Percentiles rank a stretch among this genome's conserved stretches.
Evolutionary conservation across 2,888 invertebrate genomes (phyloP).

Genomic region (Nymphalis polychloros): DNA sequence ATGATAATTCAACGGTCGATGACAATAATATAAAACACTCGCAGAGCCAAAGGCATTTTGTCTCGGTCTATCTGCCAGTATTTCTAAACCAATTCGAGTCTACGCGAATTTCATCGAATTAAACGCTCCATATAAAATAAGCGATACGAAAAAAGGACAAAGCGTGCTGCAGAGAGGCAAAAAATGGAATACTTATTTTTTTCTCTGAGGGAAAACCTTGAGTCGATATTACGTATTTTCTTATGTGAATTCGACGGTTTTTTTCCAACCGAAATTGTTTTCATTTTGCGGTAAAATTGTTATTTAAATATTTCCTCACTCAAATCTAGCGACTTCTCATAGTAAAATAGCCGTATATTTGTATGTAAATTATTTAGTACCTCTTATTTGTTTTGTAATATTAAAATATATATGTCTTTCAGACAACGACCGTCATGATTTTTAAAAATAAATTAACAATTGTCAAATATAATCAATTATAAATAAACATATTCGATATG

Average conservation of each 20-base stretch:
- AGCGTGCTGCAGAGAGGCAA: slow-evolving; percentile 57
- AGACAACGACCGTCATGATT: no score
- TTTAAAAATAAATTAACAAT: no score
- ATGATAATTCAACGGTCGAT: slow-evolving; percentile 12
- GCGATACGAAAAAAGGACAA: slow-evolving; percentile 69
- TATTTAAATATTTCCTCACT: no score
- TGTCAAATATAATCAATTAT: no score
- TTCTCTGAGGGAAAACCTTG: slow-evolving; percentile 39
- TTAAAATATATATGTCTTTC: no score
- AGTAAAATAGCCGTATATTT: no score
- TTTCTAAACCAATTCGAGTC: slow-evolving; percentile 65
- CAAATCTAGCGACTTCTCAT: no score
- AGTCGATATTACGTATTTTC: slow-evolving; percentile 38
- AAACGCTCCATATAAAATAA: slow-evolving; percentile 74
- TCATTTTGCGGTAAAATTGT: background rate
- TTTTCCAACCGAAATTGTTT: background rate
- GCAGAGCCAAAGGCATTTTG: slow-evolving; percentile 12
- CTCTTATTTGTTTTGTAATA: no score
- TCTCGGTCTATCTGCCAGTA: slow-evolving; percentile 53
- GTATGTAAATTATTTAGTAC: no score
- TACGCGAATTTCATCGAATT: slow-evolving; percentile 73
- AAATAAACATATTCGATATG: no score
- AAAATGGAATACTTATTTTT: slow-evolving; percentile 55
- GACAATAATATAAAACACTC: slow-evolving; percentile 3
- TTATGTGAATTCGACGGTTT: background rate